These are phyloP conservation scores for Pelodiscus sinensis DNA, from an alignment of 2,113 vertebrate genomes.

Conservation along the genomic window DNA sequence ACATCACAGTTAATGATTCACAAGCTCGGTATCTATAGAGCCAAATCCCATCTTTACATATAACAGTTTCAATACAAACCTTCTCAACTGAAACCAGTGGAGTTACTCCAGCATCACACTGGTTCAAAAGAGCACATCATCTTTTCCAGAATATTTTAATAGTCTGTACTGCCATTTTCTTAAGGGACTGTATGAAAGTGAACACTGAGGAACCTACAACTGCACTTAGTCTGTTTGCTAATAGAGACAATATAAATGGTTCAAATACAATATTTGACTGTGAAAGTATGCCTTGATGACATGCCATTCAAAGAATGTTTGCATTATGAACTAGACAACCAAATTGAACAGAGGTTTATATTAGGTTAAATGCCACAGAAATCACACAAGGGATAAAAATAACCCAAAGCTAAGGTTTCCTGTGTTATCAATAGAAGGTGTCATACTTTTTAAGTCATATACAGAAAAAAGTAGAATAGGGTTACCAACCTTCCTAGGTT, in stretches of 20 bases:
- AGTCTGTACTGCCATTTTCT: background rate
- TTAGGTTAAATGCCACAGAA: background rate
- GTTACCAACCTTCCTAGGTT: background rate
- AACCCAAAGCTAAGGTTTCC: background rate
- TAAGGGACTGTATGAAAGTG: background rate
- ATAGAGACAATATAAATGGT: accelerated
- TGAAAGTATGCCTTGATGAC: background rate
- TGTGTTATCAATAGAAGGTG: background rate
- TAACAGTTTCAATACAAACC: background rate
- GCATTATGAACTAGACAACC: background rate
- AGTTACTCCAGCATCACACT: background rate
- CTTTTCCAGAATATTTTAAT: background rate
- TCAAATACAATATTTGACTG: background rate
- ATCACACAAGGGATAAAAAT: background rate
- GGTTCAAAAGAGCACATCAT: background rate
- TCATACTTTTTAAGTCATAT: background rate
- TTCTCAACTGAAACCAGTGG: background rate
- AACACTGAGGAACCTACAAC: background rate
- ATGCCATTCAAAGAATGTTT: background rate
- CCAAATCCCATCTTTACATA: background rate
- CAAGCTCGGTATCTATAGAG: background rate
- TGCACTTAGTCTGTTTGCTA: background rate
- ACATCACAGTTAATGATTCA: background rate
- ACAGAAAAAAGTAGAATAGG: background rate
- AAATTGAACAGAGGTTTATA: background rate